phyloP scores from a whole-genome alignment of 2,888 invertebrate genomes.

The Aphrophora alni region DNA sequence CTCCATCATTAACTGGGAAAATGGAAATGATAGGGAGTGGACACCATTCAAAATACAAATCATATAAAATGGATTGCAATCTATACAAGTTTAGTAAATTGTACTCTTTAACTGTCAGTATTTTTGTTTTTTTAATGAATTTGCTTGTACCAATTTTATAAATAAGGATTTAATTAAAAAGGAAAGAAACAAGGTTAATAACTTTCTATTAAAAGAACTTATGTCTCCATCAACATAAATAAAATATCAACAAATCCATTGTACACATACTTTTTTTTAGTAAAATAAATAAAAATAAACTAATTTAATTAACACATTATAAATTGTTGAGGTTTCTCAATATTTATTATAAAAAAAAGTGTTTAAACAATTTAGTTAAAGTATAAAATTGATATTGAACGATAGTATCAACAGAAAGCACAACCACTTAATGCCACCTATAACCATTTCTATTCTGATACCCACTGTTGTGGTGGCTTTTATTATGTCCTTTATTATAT shows the following conservation, averaged over 20 bases:
- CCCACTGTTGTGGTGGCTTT: background rate
- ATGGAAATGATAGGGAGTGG: no score
- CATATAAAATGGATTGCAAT: no score
- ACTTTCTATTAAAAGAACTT: background rate
- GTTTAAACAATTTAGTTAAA: background rate
- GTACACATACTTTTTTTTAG: background rate
- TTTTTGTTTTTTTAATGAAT: no score
- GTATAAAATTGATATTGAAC: background rate
- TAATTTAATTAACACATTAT: no score
- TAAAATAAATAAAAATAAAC: background rate
- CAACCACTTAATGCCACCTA: background rate
- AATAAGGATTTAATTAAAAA: background rate
- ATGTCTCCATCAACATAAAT: background rate
- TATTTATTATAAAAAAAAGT: background rate
- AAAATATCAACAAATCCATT: background rate
- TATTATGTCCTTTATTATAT: constrained; percentile 6
- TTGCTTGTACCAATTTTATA: no score
- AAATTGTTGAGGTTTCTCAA: background rate
- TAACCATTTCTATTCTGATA: background rate
- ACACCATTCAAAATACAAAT: no score
- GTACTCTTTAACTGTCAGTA: no score
- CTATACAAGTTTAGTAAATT: no score
- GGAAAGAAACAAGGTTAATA: background rate
- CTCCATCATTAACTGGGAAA: no score
- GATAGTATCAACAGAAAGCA: background rate